Percentiles rank a stretch among this genome's conserved stretches.
Evolutionary conservation across 2,113 vertebrate species (phyloP).

Genomic region (Myotis yumanensis): DNA sequence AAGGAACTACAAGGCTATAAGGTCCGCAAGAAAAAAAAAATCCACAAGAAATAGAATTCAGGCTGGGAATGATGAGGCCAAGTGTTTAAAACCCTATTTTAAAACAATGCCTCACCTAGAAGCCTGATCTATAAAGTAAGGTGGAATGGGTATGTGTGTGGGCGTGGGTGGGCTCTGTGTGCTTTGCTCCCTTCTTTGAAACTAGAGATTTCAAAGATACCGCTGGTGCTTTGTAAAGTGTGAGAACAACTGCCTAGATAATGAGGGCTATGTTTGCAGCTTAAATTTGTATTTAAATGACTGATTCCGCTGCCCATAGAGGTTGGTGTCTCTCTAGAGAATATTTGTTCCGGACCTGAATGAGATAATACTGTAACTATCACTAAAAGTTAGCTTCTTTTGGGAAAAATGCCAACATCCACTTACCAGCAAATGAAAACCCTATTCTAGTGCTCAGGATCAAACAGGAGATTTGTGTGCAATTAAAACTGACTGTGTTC

Average conservation of each 20-base stretch:
- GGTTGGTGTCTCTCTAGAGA: neutral
- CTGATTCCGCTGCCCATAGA: neutral
- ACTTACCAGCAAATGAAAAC: slow-evolving; percentile 59
- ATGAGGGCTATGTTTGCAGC: neutral
- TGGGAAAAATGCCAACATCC: slow-evolving; percentile 41
- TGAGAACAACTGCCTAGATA: neutral
- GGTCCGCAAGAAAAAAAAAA: neutral
- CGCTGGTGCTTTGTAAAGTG: neutral
- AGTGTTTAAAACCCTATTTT: neutral
- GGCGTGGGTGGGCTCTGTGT: neutral
- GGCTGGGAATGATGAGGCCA: neutral
- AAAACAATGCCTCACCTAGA: neutral
- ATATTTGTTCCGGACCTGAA: neutral
- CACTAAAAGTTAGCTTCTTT: slow-evolving; percentile 36
- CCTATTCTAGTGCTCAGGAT: slow-evolving; percentile 30
- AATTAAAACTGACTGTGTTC: slow-evolving; percentile 51
- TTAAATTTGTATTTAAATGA: slow-evolving; percentile 26
- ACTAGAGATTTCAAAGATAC: neutral
- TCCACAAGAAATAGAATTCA: neutral
- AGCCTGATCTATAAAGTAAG: neutral
- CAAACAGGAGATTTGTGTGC: slow-evolving; percentile 58
- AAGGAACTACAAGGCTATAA: neutral
- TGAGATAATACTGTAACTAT: slow-evolving; percentile 37
- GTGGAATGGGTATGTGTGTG: no score
- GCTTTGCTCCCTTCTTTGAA: neutral